Base-by-base conservation (phyloP, 2,888 invertebrate species). In the Chironomus tentans region DNA sequence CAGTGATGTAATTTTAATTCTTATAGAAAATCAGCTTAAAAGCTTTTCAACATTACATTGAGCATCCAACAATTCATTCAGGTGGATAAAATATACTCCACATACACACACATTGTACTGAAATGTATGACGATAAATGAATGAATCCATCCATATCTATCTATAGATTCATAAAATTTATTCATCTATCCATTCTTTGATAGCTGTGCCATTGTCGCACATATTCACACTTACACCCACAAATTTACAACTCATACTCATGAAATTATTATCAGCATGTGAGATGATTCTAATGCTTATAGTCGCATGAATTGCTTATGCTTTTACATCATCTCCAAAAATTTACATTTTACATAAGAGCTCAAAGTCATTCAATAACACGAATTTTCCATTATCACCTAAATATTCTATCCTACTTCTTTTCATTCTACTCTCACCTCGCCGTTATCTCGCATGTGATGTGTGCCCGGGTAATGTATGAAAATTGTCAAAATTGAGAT, bases 331-430 rank as follows among this genome's bases (percentile, higher is more conserved):
- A 21, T n/a, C 38, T 46, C n/a, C 12, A 2, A 15, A 10, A 69
- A 22, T 69, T 18, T 69, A 46, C 61, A 73, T 73, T 24, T 71
- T 73, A 73, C 62, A 28, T 38, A 73, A 73, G 72, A 56, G 62
- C 38, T 62, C 22, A 50, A 70, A 28, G 61, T 22, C 73, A 73
- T 73, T 65, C 56, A 73, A 74, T 61, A 46, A 74, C 74, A 74
- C 74, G 74, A 62, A 74, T 68, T 74, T 74, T 74, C 74, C 74
- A 74, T 74, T 74, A 74, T 74, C 74, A 46, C 22, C 28, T 56
- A 72, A 56, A 28, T 48, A 5, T 48, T 7, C 48, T 10, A 7
- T 21, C 18, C 1, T 48, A 3, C 10, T 10, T 70, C 13, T 48
- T 10, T 65, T 1, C 21, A 12, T n/a, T 22, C n/a, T 69, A 13